A percentile compares a stretch with the other conserved stretches of the same genome.
Conservation (phyloP, 2,797 vertebrate species). For the Muscicapa comitata region DNA sequence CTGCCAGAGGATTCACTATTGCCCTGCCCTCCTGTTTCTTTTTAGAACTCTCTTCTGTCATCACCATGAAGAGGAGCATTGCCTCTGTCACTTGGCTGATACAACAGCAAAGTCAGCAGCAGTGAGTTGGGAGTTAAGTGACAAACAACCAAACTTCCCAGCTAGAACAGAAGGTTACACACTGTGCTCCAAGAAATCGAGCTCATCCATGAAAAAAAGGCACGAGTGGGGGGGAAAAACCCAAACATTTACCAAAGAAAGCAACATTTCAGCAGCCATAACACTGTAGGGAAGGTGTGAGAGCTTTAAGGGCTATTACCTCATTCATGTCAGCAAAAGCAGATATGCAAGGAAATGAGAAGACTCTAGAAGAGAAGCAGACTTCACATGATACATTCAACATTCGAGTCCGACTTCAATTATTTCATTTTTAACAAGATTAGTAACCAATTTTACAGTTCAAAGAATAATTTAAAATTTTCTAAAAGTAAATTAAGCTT, state of each 20-base stretch:
- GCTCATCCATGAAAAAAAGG: neutral
- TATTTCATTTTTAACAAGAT: neutral
- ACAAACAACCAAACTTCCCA: neutral
- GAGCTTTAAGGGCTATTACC: constrained; percentile 68
- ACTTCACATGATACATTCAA: neutral
- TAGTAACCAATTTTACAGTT: rapidly evolving
- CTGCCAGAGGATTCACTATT: neutral
- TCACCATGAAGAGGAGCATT: neutral
- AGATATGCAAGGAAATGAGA: constrained; percentile 83
- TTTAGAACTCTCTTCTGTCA: neutral
- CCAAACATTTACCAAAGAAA: neutral
- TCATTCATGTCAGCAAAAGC: constrained; percentile 81
- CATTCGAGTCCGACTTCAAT: neutral
- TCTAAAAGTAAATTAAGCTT: neutral
- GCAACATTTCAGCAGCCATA: neutral
- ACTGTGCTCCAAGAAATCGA: rapidly evolving
- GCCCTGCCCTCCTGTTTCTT: neutral
- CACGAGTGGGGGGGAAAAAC: rapidly evolving
- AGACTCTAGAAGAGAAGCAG: constrained; percentile 80
- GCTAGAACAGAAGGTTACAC: neutral
- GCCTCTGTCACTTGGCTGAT: neutral
- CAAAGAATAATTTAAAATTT: neutral
- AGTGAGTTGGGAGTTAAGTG: neutral
- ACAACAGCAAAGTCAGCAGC: constrained; percentile 33
- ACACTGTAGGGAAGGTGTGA: neutral